Base-by-base conservation (phyloP, 2,797 vertebrate genomes). In the Adrianichthys oophorus region DNA sequence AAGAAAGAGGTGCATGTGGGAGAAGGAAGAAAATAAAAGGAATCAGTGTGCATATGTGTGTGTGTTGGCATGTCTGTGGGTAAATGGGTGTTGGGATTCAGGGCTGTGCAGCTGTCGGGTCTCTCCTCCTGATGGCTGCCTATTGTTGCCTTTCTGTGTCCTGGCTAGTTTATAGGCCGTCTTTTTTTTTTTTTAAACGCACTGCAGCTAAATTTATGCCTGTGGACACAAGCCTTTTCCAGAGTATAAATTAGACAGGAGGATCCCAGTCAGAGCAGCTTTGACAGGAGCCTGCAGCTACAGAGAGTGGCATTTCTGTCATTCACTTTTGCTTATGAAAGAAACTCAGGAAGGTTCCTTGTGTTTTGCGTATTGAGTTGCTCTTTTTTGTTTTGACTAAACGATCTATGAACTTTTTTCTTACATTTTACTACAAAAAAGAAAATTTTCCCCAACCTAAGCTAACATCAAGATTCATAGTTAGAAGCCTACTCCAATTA, bases 181-280 rank as follows among this genome's bases (percentile, higher is more conserved):
- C 19, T 16, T 15, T 41, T 41, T 56, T 50, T 58, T 53, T 19
- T 48, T 32, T 14, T 42, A 65, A 54, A 66, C 67, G 64, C 79
- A 73, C 84, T 62, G 52, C 78, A 80, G 68, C 76, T 80, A 82
- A 89, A 90, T 90, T 87, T 89, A 88, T 78, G 82, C 80, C 71
- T 57, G 60, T 68, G 74, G 78, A 87, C 82, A 81, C 76, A 80
- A 84, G 78, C 76, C 78, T 84, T 91, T 89, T 87, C 88, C 84
- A 87, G 86, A 72, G 76, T 83, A 83, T 92, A 92, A 91, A 91
- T 92, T 78, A 86, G 62, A 51, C 59, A 52, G 70, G 78, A 87
- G 71, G 87, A 85, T 83, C 59, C 68, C 62, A 76, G 81, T 82
- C 79, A 79, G 62, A 59, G 65, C 1, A 6, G 52, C 46, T 62